Base-by-base conservation (phyloP, 2,113 vertebrate genomes). In the Dromiciops gliroides region DNA sequence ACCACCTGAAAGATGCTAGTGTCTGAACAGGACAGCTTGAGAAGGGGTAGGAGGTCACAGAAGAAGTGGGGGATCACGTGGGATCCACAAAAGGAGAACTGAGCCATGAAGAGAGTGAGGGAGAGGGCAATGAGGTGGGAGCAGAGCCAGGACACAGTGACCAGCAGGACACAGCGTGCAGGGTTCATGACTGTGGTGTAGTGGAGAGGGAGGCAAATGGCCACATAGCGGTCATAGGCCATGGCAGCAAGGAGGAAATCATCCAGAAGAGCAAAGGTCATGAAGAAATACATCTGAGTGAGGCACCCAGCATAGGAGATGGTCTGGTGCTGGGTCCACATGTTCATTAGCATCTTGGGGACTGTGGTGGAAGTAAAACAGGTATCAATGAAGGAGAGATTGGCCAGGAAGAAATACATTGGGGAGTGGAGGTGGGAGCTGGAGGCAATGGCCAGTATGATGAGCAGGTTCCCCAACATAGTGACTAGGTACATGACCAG, bases 351-450 rank as follows among this genome's bases (percentile, higher is more conserved):
- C 47, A 96, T 91, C 37, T 94, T 95, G 53, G 95, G 95, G 44
- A 91, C 53, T 26, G 95, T 96, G 60, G 95, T 89, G 51, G 93
- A 96, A 47, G 94, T 96, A 90, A 96, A 96, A 75, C 96, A 97
- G 90, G 90, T 96, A 2, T 97, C 91, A 0, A 52, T 24, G 53
- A 97, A 90, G 49, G 96, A 98, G 24, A 97, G 92, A 12, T 95
- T 98, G 48, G 94, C 95, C 90, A 97, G 94, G 92, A 97, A 97
- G 93, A 97, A 97, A 75, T 97, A 96, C 97, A 97, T 97, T 8
- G 96, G 96, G 14, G 56, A 93, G 12, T 97, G 95, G 93, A 98
- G 94, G 4, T 51, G 95, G 3, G 12, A 16, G 44, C 96, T 93
- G 14, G 90, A 60, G 2, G 14, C 44, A 8, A 95, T 96, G 88